phyloP scores from a whole-genome alignment of 2,113 vertebrate genomes.

The Leucopsar rothschildi region DNA sequence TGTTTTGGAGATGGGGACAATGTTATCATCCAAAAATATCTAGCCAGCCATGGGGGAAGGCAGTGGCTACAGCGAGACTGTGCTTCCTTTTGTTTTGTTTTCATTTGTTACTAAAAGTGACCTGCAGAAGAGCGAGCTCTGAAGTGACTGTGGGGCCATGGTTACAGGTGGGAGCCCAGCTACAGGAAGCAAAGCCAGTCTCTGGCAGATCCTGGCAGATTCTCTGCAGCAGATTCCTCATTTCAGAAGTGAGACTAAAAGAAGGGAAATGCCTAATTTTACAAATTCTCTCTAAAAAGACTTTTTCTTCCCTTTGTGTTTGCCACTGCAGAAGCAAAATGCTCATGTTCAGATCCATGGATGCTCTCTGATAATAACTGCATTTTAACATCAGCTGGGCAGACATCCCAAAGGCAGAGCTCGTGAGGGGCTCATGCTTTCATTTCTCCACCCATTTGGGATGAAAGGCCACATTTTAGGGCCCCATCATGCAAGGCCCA shows the following conservation, averaged over 20 bases:
- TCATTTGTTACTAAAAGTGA: neutral
- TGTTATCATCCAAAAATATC: neutral
- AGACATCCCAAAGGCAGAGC: neutral
- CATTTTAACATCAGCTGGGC: neutral
- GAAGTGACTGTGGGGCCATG: fast-evolving
- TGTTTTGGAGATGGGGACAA: neutral
- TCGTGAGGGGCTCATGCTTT: fast-evolving
- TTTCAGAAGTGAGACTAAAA: neutral
- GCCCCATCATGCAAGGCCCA: neutral
- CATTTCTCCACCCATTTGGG: neutral
- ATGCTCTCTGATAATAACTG: neutral
- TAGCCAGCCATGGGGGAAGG: neutral
- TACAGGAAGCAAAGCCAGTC: fast-evolving
- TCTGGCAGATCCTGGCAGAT: neutral
- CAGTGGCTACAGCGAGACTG: neutral
- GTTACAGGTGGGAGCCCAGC: neutral
- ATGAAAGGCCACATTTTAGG: neutral
- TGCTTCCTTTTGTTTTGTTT: neutral
- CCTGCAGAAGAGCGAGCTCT: neutral
- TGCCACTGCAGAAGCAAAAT: neutral
- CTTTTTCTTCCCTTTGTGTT: neutral
- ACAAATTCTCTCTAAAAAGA: neutral
- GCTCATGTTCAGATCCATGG: neutral
- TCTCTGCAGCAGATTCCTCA: fast-evolving
- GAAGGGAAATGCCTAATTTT: neutral